Evolutionary conservation across 2,888 invertebrate species (phyloP), one percentile per base, ranked within the genome.

Genomic region (Dicyrtoma fusca): DNA sequence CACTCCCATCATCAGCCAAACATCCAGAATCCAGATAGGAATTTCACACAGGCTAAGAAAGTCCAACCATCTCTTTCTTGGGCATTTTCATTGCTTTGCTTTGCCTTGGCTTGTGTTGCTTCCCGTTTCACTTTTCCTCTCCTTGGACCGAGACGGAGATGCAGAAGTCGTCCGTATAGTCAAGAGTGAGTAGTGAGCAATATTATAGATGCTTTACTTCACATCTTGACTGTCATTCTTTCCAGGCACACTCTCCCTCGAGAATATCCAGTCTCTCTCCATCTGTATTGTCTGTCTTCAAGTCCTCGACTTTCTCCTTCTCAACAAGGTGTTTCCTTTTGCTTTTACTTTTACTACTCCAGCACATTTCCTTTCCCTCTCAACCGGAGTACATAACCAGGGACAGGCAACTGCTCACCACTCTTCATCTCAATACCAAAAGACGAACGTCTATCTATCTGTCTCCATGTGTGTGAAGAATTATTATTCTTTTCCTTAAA

Each of bases 171-270:
- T 23, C 59, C 59, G 61, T 55, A 34, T 57, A 34, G 4, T 34
- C 34, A 34, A 34, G 34, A 34, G 34, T 34, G 34, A 34, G 34
- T 34, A 34, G 34, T 34, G 34, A n/a, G 45, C 5, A 25, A 57
- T 34, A 34, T 34, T 57, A 57, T 57, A 57, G 57, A 57, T 57
- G 53, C 57, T 57, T 57, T 57, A 66, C 34, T 51, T 47, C 23
- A 49, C 64, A 23, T 47, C 47, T 19, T 64, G n/a, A 57, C 57
- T 57, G 57, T 57, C 62, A 63, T 63, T 63, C 62, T 63, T 63
- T 63, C 62, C 21, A 13, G 23, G 14, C 21, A 63, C 21, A 19
- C 4, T 63, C 23, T 45, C 62, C 62, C 62, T 8, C 13, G 62
- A 63, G 62, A 63, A 44, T 21, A 44, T 44, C 44, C 45, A 17